Base-by-base conservation (phyloP, 2,797 vertebrate species). In the Pangasius sanitwongsei region DNA sequence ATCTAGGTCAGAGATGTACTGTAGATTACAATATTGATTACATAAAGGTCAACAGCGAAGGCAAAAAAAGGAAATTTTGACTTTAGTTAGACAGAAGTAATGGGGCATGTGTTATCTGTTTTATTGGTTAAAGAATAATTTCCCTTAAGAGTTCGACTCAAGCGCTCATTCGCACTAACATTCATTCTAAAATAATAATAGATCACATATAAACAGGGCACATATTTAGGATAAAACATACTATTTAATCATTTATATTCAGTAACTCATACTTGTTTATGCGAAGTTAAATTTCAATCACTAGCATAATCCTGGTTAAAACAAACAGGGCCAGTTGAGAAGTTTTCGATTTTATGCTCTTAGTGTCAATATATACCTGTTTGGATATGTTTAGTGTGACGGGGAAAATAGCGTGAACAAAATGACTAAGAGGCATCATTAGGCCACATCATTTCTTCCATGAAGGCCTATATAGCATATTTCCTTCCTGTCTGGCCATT, bases 381-480 rank as follows among this genome's bases (percentile, higher is more conserved):
- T 57, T 57, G 44, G 8, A 6, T 12, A 13, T n/a, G 41, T 77
- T 77, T 15, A 59, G 8, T 41, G 23, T 41, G 34, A 61, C 5
- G 23, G 81, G 57, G 57, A 28, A 80, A 82, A 83, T 15, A 63
- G 9, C 9, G 6, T 44, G 34, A 63, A 44, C 57, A 2, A 8
- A 63, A 83, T 83, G 81, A 83, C 12, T 83, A 63, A 61, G 80
- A 83, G 2, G 6, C 55, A 61, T 90, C 75, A 82, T 89, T 82
- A 88, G 74, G 34, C 44, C 87, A 72, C 77, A 78, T 87, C 72
- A 85, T 90, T 85, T 82, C 83, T 88, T 88, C 88, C 89, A 88
- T 81, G 69, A 53, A 83, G 86, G 86, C 15, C 84, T 83, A 70
- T 37, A 61, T 61, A 85, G 37, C 87, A 77, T 78, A 82, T 48